A percentile compares a stretch with the other conserved stretches of the same genome.
These are phyloP conservation scores for Portevinia maculata DNA, from an alignment of 2,888 invertebrate genomes.

Conservation along the genomic window DNA sequence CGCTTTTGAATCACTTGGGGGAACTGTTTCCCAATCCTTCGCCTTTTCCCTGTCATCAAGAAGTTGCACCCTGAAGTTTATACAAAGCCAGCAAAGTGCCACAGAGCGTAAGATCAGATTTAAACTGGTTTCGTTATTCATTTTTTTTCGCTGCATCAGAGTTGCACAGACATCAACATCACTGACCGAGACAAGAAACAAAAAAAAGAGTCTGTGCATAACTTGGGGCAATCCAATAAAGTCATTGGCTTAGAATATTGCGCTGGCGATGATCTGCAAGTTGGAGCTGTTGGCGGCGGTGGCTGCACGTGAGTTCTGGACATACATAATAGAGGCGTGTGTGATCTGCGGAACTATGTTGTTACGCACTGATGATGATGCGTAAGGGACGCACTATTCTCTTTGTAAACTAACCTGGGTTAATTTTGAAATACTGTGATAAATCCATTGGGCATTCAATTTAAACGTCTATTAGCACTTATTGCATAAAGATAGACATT, in stretches of 20 bases:
- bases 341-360: conserved; percentile 48
- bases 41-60: conserved; percentile 66
- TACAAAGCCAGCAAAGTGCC: conserved; percentile 69
- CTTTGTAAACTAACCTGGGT: conserved; percentile 19
- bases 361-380: conserved; percentile 55
- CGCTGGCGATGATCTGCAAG: conserved; percentile 61
- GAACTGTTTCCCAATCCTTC: conserved; percentile 68
- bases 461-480: not conserved
- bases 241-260: conserved; percentile 73
- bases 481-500: conserved; percentile 5
- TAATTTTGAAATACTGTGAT: conserved; percentile 13
- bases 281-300: conserved; percentile 24
- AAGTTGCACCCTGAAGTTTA: conserved; percentile 60
- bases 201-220: conserved; percentile 39
- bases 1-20: conserved; percentile 41
- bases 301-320: conserved; percentile 69
- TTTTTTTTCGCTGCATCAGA: conserved; percentile 12
- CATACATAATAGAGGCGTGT: conserved; percentile 56
- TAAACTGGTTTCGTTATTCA: conserved; percentile 70
- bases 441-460: conserved; percentile 19
- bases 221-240: conserved; percentile 72
- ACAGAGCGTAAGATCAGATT: conserved; percentile 64
- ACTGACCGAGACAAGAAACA: conserved; percentile 43
- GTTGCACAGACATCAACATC: conserved; percentile 37
- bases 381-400: conserved; percentile 22